phyloP scores from a whole-genome alignment of 1,140 invertebrate genomes.

The Nomia melanderi region DNA sequence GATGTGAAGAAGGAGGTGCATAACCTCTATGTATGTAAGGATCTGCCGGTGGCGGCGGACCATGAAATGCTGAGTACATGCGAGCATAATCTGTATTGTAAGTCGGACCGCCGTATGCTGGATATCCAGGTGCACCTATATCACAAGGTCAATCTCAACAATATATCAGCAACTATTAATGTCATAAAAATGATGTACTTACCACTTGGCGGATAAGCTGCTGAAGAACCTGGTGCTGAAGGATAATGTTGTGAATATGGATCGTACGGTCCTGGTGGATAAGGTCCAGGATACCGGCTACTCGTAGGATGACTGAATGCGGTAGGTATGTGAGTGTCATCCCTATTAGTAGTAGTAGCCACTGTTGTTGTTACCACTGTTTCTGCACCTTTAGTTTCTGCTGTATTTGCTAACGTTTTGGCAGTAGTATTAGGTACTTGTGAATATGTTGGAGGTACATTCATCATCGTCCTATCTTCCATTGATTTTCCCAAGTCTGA shows the following conservation, averaged over 20 bases:
- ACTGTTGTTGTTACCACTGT: slow-evolving; percentile 43
- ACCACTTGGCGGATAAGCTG: slow-evolving; percentile 77
- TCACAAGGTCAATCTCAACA: slow-evolving; percentile 46
- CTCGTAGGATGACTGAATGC: slow-evolving; percentile 79
- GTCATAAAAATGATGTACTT: slow-evolving; percentile 22
- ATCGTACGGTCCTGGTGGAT: slow-evolving; percentile 80
- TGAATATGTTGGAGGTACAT: slow-evolving; percentile 60
- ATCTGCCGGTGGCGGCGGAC: slow-evolving; percentile 76
- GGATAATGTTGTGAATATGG: slow-evolving; percentile 81
- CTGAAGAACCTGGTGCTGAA: slow-evolving; percentile 73
- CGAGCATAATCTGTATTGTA: slow-evolving; percentile 79
- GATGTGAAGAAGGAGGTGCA: slow-evolving; percentile 74
- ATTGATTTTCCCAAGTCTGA: slow-evolving; percentile 66
- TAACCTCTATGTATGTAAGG: slow-evolving; percentile 78
- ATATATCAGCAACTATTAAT: slow-evolving; percentile 21
- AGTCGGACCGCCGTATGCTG: slow-evolving; percentile 73
- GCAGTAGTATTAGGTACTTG: slow-evolving; percentile 57
- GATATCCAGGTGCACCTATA: slow-evolving; percentile 75
- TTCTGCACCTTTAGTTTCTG: slow-evolving; percentile 61
- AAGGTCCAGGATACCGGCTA: slow-evolving; percentile 80
- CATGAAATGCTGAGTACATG: slow-evolving; percentile 80
- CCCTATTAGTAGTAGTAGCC: slow-evolving; percentile 54
- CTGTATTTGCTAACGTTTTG: slow-evolving; percentile 58
- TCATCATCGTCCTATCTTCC: slow-evolving; percentile 64
- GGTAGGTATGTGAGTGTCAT: slow-evolving; percentile 72